A percentile compares a stretch with the other conserved stretches of the same genome.
Conservation (phyloP, 2,113 vertebrate genomes). For the Ramphastos sulfuratus region DNA sequence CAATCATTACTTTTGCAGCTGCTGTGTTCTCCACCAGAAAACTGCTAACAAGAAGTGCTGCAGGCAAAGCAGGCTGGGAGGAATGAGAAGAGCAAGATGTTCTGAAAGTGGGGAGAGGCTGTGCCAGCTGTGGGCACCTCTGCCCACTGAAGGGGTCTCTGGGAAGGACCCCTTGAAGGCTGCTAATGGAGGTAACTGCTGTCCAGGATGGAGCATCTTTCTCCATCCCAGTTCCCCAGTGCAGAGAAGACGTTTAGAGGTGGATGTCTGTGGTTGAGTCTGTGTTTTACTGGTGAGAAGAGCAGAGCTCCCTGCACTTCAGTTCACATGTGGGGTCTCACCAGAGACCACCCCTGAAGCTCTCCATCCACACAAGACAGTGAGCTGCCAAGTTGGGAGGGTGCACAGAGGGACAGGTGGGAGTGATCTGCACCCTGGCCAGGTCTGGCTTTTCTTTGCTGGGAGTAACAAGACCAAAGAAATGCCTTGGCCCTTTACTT, state of each 20-base stretch:
- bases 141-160: neutral
- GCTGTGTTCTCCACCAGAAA: neutral
- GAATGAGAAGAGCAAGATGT: neutral
- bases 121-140: neutral
- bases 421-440: neutral
- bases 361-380: neutral
- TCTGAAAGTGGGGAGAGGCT: neutral
- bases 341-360: neutral
- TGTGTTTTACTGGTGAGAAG: neutral
- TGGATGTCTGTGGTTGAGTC: neutral
- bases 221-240: neutral
- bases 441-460: neutral
- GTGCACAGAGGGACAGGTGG: rapidly evolving
- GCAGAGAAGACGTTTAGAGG: neutral
- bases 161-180: neutral
- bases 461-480: too few relatives aligned
- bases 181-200: neutral
- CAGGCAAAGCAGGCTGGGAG: neutral
- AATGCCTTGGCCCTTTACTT: too few relatives aligned
- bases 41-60: neutral
- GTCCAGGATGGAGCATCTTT: neutral
- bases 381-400: neutral
- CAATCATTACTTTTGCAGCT: neutral
- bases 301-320: neutral
- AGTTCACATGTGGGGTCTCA: neutral